phyloP scores from a whole-genome alignment of 2,797 vertebrate genomes.

The Morelia viridis region DNA sequence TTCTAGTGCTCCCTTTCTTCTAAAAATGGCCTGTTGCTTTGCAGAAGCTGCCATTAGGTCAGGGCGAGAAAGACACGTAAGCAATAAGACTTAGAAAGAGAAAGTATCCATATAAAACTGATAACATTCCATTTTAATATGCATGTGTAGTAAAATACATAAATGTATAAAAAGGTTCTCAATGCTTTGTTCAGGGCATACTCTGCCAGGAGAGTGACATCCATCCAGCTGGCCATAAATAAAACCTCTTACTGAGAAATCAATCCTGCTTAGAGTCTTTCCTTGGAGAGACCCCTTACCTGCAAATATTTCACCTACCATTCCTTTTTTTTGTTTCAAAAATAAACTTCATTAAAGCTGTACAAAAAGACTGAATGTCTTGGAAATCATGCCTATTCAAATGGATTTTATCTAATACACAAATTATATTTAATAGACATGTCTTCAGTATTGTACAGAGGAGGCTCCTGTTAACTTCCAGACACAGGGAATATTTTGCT shows the following conservation, averaged over 20 bases:
- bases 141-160: background rate
- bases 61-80: background rate
- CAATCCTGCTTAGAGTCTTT: background rate
- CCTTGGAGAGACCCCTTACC: background rate
- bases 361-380: background rate
- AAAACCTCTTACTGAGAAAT: background rate
- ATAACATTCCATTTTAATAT: background rate
- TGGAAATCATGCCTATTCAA: background rate
- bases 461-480: background rate
- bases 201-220: background rate
- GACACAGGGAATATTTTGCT: background rate
- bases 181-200: background rate
- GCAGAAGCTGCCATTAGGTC: background rate
- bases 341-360: background rate
- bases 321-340: background rate
- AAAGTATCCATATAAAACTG: background rate
- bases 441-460: background rate
- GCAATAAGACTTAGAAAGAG: background rate
- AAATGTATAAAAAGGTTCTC: background rate
- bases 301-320: background rate
- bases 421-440: background rate
- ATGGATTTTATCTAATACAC: background rate
- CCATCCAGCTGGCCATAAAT: background rate
- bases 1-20: background rate
- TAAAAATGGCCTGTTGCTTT: background rate